Conservation (phyloP, 2,797 vertebrate species). For the Psittacula derbiana region DNA sequence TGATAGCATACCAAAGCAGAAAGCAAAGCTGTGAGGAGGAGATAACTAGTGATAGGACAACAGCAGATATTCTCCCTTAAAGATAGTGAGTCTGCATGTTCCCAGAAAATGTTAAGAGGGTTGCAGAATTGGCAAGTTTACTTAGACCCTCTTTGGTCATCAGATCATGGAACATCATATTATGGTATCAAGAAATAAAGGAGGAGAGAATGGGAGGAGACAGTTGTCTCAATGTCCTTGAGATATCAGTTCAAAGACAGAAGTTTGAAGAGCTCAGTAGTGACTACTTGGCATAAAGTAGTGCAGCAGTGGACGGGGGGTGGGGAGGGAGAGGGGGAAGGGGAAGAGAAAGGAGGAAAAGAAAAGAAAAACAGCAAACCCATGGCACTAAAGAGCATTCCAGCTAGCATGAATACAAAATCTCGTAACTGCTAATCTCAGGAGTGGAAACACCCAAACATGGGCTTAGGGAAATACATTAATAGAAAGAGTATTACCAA, state of each 20-base stretch:
- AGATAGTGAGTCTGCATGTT: not conserved
- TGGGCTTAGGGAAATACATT: not conserved
- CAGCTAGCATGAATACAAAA: not conserved
- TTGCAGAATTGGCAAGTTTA: not conserved
- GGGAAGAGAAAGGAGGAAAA: not conserved
- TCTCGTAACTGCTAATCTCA: not conserved
- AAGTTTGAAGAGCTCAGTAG: not conserved
- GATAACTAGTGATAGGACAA: conserved; percentile 1
- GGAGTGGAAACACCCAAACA: not conserved
- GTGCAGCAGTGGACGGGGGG: not conserved
- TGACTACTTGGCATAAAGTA: not conserved
- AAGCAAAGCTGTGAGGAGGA: not conserved
- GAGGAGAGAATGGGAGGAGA: not conserved
- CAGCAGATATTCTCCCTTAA: conserved; percentile 52
- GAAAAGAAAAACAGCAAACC: not conserved
- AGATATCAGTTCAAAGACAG: not conserved
- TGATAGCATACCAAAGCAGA: not conserved
- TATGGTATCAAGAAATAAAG: not conserved
- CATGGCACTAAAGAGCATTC: not conserved
- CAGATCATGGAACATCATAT: not conserved
- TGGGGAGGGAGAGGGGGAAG: not conserved
- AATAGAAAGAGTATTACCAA: not conserved
- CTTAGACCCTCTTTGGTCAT: not conserved
- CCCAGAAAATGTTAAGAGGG: not conserved
- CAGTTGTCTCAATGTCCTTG: not conserved